phyloP scores from a whole-genome alignment of 1,140 invertebrate species.

The Odontomachus brunneus region DNA sequence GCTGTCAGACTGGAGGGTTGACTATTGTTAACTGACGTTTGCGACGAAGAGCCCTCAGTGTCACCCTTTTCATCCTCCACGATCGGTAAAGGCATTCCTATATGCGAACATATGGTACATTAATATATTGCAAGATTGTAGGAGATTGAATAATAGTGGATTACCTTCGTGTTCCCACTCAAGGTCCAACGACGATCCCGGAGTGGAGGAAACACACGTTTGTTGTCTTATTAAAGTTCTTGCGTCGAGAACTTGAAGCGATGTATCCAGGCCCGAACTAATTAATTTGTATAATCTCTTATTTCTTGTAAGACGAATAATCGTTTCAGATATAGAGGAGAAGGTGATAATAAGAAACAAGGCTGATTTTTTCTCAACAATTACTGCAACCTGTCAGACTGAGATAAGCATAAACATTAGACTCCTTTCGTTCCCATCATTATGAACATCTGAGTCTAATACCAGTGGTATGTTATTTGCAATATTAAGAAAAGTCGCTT shows the following conservation, averaged over 20 bases:
- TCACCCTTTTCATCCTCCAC: slow-evolving; percentile 66
- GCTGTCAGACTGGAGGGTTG: slow-evolving; percentile 80
- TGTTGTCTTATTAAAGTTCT: slow-evolving; percentile 82
- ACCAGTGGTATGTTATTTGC: no score
- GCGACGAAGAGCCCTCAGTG: slow-evolving; percentile 69
- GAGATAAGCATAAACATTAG: no score
- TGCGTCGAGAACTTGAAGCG: slow-evolving; percentile 85
- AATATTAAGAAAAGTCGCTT: no score
- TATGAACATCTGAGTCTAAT: no score
- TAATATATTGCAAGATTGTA: neutral
- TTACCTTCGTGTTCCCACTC: slow-evolving; percentile 88
- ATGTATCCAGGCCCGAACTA: slow-evolving; percentile 83
- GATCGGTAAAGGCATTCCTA: slow-evolving; percentile 73
- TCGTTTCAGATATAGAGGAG: no score
- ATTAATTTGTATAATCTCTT: slow-evolving; percentile 23
- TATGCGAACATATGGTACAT: slow-evolving; percentile 6
- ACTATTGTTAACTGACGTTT: slow-evolving; percentile 76
- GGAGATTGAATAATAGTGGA: slow-evolving; percentile 4
- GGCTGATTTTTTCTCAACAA: no score
- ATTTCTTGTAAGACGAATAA: no score
- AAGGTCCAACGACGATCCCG: slow-evolving; percentile 86
- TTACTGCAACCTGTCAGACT: no score
- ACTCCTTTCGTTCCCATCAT: no score
- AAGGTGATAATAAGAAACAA: no score
- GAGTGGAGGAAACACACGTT: slow-evolving; percentile 83